Evolutionary conservation across 1,140 invertebrate species (phyloP), one percentile per base, ranked within the genome.

Genomic region (Papilio dardanus): DNA sequence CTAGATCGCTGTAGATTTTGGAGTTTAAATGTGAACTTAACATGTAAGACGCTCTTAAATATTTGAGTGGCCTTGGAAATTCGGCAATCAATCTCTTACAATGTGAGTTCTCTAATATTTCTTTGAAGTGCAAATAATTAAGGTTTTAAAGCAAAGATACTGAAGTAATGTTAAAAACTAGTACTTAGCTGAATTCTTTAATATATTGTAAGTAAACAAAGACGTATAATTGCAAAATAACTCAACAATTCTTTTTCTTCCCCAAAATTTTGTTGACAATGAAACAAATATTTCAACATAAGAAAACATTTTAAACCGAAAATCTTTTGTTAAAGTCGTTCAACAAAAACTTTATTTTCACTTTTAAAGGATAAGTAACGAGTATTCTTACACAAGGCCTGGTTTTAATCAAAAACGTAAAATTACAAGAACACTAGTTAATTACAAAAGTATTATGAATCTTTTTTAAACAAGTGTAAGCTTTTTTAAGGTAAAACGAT

Each of bases 291-390:
- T 7, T 0, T 28, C 28, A 54, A 54, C 24, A 54, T 54, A 10
- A 54, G 19, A 54, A 54, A 54, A 42, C 12, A 35, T 10, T 40
- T 42, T 3, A 46, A 46, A 46, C 54, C 21, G 54, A 58, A 58
- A 58, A 28, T 58, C 54, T 58, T 58, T 58, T 58, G 54, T 58
- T 28, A 5, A 58, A 28, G 24, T 58, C 24, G 54, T 58, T 58
- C 12, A 58, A 58, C 19, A 50, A 58, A 58, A 58, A 12, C 54
- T 58, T 28, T 28, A 58, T 14, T 28, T 28, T 14, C 10, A 24
- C 0, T 28, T 28, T 46, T 46, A 46, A 58, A 24, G 54, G 1
- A 12, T 58, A 58, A 28, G 54, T 58, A 58, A 54, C 19, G 50
- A 54, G 54, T 28, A 58, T 24, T 58, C 10, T 10, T 58, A 28